Base-by-base conservation (phyloP, 2,797 vertebrate species). In the Picus viridis region DNA sequence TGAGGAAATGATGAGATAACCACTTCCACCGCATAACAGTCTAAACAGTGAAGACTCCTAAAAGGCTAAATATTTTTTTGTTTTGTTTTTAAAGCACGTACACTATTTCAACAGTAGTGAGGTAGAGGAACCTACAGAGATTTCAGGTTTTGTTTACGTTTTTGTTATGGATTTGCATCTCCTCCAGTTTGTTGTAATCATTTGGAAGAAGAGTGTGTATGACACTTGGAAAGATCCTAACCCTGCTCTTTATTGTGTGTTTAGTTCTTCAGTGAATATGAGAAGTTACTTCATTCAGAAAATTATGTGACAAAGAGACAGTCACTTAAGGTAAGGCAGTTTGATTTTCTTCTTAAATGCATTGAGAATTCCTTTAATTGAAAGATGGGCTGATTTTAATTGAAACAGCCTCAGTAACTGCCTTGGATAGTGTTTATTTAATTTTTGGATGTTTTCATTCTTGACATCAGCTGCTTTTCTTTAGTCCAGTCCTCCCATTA, bases 261-360 rank as follows among this genome's bases (percentile, higher is more conserved):
- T 93, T 89, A 99, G 99, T 99, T 99, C 97, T 99, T 99, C 97
- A 99, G 98, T 97, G 99, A 99, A 97, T 99, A 99, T 86, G 99
- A 99, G 97, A 99, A 99, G 97, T 97, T 99, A 88, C 99, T 99
- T 95, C 99, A 99, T 98, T 99, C 99, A 15, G 99, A 99, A 98
- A 99, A 99, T 97, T 99, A 99, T 5, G 99, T 99, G 98, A 99
- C 99, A 88, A 99, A 99, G 97, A 98, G 99, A 90, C 99, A 99
- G 98, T 99, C 99, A 62, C 98, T 99, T 93, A 99, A 99, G 98
- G 99, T 99, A 98, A 87, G 83, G 41, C 47, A 65, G 0, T 80
- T 71, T 34, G 67, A 30, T 56, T 77, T 89, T 53, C n/a, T 74
- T 73, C 67, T 34, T 15, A 41, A 36, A 65, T 61, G 69, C 43